Evolutionary conservation across 2,888 invertebrate species (phyloP), one percentile per base, ranked within the genome.

Genomic region (Cyrtodaria siliqua): DNA sequence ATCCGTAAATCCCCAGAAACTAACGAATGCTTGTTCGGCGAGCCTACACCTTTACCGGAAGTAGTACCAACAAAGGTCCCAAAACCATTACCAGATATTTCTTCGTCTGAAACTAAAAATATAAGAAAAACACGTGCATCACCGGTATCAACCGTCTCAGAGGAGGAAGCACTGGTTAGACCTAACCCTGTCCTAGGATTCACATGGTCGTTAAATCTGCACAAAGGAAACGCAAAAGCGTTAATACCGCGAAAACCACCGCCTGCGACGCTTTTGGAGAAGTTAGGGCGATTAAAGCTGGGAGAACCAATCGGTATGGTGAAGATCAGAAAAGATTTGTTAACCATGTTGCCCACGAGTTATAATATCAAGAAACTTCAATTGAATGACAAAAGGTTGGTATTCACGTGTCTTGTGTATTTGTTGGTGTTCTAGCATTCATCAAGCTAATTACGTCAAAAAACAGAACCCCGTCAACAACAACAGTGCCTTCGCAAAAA

Each of bases 141-240:
- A 9, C 20, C 44, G 3, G 44, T 9, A 4, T 8, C 33, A 33
- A 33, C 33, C 12, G 12, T 33, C 33, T 33, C 33, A 8, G 12
- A 12, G 33, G 33, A 33, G 6, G 33, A 33, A 33, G 33, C 6
- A 33, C 33, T 8, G 12, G 12, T 12, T 8, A 9, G 4, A 3
- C 3, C n/a, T 3, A 60, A 55, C 26, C 63, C 68, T 2, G 18
- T 23, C 2, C 60, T 77, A 9, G 77, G 77, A 8, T 63, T 77
- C 23, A 72, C 77, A 12, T 77, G 77, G 77, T 72, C 77, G 1
- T 14, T 68, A 29, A 77, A 59, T 27, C 16, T 55, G 20, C 53
- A 68, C 18, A 59, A 14, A 56, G 40, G 20, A 56, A 16, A 56
- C 42, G 26, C 29, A 27, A 26, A 38, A 52, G 0, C 42, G 24